Base-by-base conservation (phyloP, 53 echinoderm and acorn worm genomes). In the Paracentrotus lividus region DNA sequence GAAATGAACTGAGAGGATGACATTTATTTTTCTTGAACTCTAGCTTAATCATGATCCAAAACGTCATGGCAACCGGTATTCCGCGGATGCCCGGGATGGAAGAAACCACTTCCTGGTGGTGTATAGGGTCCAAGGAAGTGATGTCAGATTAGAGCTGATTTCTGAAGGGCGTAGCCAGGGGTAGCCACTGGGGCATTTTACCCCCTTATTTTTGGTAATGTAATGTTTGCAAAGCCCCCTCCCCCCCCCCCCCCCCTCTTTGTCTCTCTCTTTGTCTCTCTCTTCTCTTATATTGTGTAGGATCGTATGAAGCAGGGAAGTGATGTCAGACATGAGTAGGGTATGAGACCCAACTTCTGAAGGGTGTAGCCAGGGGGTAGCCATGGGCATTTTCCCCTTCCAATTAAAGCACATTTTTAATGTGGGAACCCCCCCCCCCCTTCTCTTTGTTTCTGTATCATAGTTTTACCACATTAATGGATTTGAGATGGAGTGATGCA, bases 51-150 rank as follows among this genome's bases (percentile, higher is more conserved):
- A 18, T 27, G 36, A 13, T 72, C 38, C 72, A 72, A 67, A 72
- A 5, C 72, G 32, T 72, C 72, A 72, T 72, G 38, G 72, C 72
- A 38, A 72, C 40, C 40, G 72, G 38, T 72, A 18, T 10, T 72
- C 38, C 72, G 32, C 72, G 72, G 72, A 72, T 72, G 72, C 72
- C 16, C 18, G 6, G 72, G 21, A 72, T 72, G 72, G 40, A 72
- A 72, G 72, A 72, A 72, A 21, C 72, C 72, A 72, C 72, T 72
- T 72, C 72, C 72, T 72, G 38, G n/a, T n/a, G n/a, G n/a, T n/a
- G n/a, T n/a, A n/a, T n/a, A n/a, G n/a, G n/a, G 72, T 36, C 72
- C 20, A 4, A 21, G 72, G 72, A 72, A 72, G 72, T 72, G 72
- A 72, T 72, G 72, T 72, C 72, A 72, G 32, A 36, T 72, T 36